Conservation (phyloP, 1,140 invertebrate species). For the Amphibalanus amphitrite region DNA sequence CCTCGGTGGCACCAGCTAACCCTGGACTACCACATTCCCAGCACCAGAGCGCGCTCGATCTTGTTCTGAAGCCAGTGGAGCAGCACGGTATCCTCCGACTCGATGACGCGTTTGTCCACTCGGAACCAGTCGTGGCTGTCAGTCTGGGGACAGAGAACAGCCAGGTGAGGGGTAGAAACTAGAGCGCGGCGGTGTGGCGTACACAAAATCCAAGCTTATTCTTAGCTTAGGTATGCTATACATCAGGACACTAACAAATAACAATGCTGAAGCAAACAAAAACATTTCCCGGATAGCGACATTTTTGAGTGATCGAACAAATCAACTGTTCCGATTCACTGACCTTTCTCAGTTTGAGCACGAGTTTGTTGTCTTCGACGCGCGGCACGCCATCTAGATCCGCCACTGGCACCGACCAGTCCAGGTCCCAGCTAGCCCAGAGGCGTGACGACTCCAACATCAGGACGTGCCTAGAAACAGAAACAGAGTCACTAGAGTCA, state of each 20-base stretch:
- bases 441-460: slow-evolving; percentile 47
- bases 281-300: too few relatives aligned
- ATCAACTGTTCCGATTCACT: too few relatives aligned
- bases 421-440: slow-evolving; percentile 54
- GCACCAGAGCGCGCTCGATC: neutral
- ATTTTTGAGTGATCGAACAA: too few relatives aligned
- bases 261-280: too few relatives aligned
- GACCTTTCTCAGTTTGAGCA: neutral
- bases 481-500: too few relatives aligned
- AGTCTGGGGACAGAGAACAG: neutral
- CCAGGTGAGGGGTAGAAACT: too few relatives aligned
- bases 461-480: slow-evolving; percentile 57
- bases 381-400: slow-evolving; percentile 50
- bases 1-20: too few relatives aligned
- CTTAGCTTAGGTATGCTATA: too few relatives aligned
- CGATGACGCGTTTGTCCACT: neutral
- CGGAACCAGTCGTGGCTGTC: neutral
- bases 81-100: neutral
- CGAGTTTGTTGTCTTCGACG: slow-evolving; percentile 33
- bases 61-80: neutral
- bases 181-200: too few relatives aligned
- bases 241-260: too few relatives aligned
- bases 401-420: slow-evolving; percentile 54
- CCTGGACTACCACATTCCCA: neutral
- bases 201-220: too few relatives aligned